Base-by-base conservation (phyloP, 1,140 invertebrate genomes). In the Drosophila lowei region DNA sequence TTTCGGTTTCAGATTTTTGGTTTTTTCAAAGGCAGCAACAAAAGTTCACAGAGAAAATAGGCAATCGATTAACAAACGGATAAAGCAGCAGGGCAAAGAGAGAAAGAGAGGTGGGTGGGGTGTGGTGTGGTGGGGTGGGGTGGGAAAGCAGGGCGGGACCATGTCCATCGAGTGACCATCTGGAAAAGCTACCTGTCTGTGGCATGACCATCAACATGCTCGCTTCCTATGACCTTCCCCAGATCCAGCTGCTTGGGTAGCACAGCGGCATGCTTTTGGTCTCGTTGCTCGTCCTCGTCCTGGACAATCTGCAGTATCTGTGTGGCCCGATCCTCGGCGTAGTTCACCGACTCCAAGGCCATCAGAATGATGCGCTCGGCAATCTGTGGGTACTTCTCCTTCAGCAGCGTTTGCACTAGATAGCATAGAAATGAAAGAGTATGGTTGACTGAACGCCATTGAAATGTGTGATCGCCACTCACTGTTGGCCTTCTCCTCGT, bases 321-420 rank as follows among this genome's bases (percentile, higher is more conserved):
- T 67, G 93, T 94, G 6, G 96, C 96, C 64, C 94, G 92, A 77
- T 95, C 94, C 90, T 97, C 95, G 66, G 97, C 95, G 91, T 95
- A 97, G 86, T 95, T 94, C 1, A 96, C 96, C 89, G 96, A 97
- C 80, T 98, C 97, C 77, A 97, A 92, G n/a, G 97, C 97, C 81
- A 97, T 94, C 6, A 94, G 92, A 25, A 97, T 94, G 5, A 98
- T 94, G 72, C 95, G 94, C 77, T 97, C 96, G 6, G 96, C 94
- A 34, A 97, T 94, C 46, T 94, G 93, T 53, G 93, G 94, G 90
- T 96, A 97, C 83, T 95, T 95, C 56, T 94, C 92, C 91, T 95
- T 94, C n/a, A 97, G 92, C 81, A 94, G 93, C 21, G 91, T 83
- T 92, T 96, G 96, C 84, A 97, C 96, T 97, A 80, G 23, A 93